These are phyloP conservation scores for cattle (Bos taurus) DNA, from an alignment of 2,113 vertebrate species.

Conservation along the genomic window DNA sequence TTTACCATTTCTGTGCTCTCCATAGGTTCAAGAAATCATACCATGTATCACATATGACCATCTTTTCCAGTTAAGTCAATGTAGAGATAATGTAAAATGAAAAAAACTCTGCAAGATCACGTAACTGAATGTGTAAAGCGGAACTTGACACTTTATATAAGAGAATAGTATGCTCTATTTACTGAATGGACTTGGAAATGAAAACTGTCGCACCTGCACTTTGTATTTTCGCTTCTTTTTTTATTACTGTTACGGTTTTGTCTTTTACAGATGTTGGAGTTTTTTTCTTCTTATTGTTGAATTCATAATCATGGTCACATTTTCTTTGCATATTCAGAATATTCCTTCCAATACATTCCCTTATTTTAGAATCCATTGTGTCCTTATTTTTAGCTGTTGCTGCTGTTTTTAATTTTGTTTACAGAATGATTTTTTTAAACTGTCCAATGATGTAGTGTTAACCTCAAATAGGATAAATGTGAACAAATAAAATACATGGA, in stretches of 20 bases:
- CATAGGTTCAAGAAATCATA: conserved; percentile 71
- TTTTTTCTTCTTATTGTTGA: neutral
- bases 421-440: conserved; percentile 79
- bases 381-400: conserved; percentile 75
- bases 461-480: conserved; percentile 79
- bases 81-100: conserved; percentile 64
- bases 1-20: conserved; percentile 69
- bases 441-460: conserved; percentile 79
- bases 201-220: conserved; percentile 87
- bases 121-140: conserved; percentile 78
- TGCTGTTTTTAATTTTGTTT: conserved; percentile 79
- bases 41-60: conserved; percentile 60
- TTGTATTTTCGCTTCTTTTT: conserved; percentile 81
- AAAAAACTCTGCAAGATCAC: conserved; percentile 63
- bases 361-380: conserved; percentile 67
- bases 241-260: neutral
- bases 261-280: conserved; percentile 65
- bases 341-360: conserved; percentile 67
- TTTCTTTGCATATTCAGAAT: conserved; percentile 68
- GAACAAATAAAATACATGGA: conserved; percentile 81
- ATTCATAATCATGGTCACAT: conserved; percentile 45
- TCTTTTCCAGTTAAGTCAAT: conserved; percentile 67
- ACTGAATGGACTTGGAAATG: conserved; percentile 73
- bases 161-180: conserved; percentile 71
- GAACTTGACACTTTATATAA: conserved; percentile 83